A percentile compares a stretch with the other conserved stretches of the same genome.
These are phyloP conservation scores for Mormyrus lacerda DNA, from an alignment of 2,113 vertebrate species.

Conservation along the genomic window DNA sequence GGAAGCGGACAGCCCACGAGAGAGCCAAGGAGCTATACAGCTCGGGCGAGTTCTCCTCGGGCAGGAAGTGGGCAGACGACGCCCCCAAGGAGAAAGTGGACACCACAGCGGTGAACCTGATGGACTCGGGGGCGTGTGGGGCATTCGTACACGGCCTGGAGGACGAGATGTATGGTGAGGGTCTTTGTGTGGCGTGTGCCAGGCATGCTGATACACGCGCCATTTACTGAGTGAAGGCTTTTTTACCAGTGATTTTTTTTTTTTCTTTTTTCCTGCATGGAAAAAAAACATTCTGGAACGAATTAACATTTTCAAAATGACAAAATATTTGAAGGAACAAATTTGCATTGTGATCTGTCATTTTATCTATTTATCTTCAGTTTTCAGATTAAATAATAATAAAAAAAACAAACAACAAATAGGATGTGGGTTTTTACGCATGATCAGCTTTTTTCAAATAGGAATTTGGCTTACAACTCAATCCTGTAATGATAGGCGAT, in stretches of 20 bases:
- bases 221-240: background rate
- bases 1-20: constrained; percentile 90
- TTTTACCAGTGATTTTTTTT: background rate
- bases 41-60: constrained; percentile 93
- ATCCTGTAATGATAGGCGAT: background rate
- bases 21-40: constrained; percentile 90
- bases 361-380: background rate
- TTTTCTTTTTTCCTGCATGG: too few species aligned
- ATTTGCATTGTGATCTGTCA: background rate
- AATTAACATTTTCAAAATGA: background rate
- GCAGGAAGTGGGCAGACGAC: constrained; percentile 94
- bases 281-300: background rate
- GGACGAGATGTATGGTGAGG: constrained; percentile 94
- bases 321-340: too few species aligned
- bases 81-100: constrained; percentile 90
- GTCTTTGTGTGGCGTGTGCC: background rate
- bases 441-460: background rate
- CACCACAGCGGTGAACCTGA: constrained; percentile 85
- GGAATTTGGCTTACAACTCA: background rate
- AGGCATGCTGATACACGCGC: background rate
- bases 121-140: constrained; percentile 91
- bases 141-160: constrained; percentile 96
- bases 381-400: too few species aligned
- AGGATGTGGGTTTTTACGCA: background rate
- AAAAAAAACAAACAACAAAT: background rate